phyloP scores from a whole-genome alignment of 1,140 invertebrate species.

The Pseudobourletiella spinata region DNA sequence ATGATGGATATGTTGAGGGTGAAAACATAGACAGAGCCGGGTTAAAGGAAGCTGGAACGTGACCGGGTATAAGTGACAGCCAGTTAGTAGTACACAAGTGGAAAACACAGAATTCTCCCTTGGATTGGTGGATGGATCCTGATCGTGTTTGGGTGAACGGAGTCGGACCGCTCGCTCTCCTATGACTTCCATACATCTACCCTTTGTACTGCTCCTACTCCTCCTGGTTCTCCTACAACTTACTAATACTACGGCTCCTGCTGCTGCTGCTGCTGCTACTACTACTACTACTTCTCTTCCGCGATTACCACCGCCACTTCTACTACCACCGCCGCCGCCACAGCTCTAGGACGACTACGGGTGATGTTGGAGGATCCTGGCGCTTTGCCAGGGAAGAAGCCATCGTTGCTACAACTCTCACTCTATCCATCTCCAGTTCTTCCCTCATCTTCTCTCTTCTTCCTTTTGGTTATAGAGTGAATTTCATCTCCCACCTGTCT shows the following conservation, averaged over 20 bases:
- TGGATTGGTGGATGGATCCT: not conserved
- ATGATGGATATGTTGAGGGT: not conserved
- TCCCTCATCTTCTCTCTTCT: not conserved
- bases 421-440: not conserved
- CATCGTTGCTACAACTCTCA: not conserved
- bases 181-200: no score
- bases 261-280: no score
- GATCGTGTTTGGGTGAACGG: not conserved
- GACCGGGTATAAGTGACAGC: not conserved
- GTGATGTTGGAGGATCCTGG: not conserved
- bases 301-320: no score
- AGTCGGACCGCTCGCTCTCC: conserved; percentile 10
- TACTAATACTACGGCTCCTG: no score
- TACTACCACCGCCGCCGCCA: not conserved
- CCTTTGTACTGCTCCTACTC: no score
- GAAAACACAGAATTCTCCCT: not conserved
- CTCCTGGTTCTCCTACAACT: no score
- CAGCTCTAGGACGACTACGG: not conserved
- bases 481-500: not conserved
- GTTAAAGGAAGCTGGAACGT: not conserved
- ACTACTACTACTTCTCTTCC: not conserved
- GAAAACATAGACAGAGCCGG: no score
- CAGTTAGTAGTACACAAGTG: not conserved
- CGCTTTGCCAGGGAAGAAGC: conserved; percentile 4
- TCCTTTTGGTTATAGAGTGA: not conserved